Evolutionary conservation across 2,888 invertebrate genomes (phyloP), one percentile per base, ranked within the genome.

Genomic region (Aphrophora alni): DNA sequence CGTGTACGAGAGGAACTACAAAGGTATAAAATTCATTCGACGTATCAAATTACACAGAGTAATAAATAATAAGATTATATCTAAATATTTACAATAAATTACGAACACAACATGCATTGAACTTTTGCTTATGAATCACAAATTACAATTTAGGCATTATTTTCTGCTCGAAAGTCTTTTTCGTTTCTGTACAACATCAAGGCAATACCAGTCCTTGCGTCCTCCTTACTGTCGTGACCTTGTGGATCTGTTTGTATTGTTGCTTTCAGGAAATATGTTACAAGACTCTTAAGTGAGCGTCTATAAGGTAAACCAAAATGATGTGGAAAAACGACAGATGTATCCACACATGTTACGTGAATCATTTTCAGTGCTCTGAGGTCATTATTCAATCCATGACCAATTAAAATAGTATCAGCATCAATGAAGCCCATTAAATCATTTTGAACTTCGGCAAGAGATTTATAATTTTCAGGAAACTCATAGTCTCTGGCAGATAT

Each of bases 381-480:
- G 89, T 99, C 99, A 87, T 97, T 97, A 86, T 99, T 98, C 84
- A 99, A 90, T 24, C 95, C 96, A 89, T 99, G 99, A 0, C 99
- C 99, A 82, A 99, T 93, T 4, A 99, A 90, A 80, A 99, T 95
- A 5, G 98, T 96, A 82, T 96, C 93, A 8, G 93, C 92, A 82
- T 92, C 92, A 82, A 98, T 92, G 83, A 97, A 92, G 83, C 93
- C 92, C 87, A 96, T 91, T 81, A 99, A 90, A 85, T 97, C 96
- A 81, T 93, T 93, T 87, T 98, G 98, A 74, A 97, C 96, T 86
- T 96, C 93, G 83, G 89, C 88, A 74, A 97, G 89, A 77, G 92
- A 93, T 88, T 94, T 95, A 0, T 90, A 90, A 28, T 91, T 91
- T 85, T 92, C 92, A 77, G 87, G 88, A 72, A 87, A 87, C 82